A percentile compares a stretch with the other conserved stretches of the same genome.
These are phyloP conservation scores for Napeogenes inachia DNA, from an alignment of 2,888 invertebrate genomes.

Conservation along the genomic window DNA sequence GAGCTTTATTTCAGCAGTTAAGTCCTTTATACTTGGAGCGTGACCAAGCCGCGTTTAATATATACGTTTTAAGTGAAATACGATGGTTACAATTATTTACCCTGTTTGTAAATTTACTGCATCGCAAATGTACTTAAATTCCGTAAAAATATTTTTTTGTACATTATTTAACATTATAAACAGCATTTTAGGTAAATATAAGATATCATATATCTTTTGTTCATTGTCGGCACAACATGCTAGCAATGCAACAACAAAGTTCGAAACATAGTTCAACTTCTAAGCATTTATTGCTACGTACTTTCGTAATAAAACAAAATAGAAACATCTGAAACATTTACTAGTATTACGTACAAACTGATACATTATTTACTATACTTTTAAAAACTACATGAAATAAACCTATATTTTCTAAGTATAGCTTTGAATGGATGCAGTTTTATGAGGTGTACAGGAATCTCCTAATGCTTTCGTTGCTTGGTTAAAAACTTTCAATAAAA, in stretches of 20 bases:
- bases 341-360: not conserved
- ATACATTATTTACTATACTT: conserved; percentile 24
- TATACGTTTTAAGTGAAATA: conserved; percentile 21
- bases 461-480: no score
- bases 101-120: conserved; percentile 16
- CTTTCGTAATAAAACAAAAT: conserved; percentile 4
- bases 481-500: no score
- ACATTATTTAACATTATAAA: not conserved
- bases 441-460: not conserved
- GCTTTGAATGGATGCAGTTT: not conserved
- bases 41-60: conserved; percentile 33
- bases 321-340: conserved; percentile 1
- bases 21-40: conserved; percentile 36
- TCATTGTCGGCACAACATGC: not conserved
- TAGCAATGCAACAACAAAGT: conserved; percentile 2
- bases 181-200: not conserved
- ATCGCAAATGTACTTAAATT: conserved; percentile 9
- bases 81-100: conserved; percentile 23
- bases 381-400: conserved; percentile 23
- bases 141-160: not conserved
- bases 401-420: not conserved
- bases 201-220: not conserved
- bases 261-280: conserved; percentile 1
- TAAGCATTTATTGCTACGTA: conserved; percentile 3
- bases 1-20: conserved; percentile 32